These are phyloP conservation scores for Triops longicaudatus DNA, from an alignment of 1,140 invertebrate species.

Conservation along the genomic window DNA sequence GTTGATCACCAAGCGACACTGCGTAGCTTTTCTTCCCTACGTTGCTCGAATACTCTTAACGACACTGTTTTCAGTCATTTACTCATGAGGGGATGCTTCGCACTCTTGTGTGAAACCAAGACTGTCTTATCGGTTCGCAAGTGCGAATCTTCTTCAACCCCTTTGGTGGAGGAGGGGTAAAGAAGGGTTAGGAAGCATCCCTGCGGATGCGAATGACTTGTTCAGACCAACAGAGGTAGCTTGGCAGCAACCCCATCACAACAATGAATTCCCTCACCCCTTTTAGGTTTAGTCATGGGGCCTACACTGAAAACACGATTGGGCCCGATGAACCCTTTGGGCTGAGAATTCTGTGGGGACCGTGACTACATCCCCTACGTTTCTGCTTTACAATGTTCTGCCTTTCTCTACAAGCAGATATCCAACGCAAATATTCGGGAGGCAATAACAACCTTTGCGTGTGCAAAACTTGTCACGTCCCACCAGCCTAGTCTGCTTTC, in stretches of 20 bases:
- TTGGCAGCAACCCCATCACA: neutral
- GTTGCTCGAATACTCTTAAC: neutral
- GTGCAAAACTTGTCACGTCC: neutral
- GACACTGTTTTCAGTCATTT: neutral
- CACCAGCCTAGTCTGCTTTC: neutral
- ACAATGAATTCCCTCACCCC: neutral
- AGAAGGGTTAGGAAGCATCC: neutral
- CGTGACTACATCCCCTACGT: neutral
- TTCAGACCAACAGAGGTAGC: slow-evolving; percentile 1
- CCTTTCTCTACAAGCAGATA: neutral
- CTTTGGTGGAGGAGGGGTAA: neutral
- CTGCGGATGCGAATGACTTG: neutral
- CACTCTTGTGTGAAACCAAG: slow-evolving; percentile 11
- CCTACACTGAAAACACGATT: neutral
- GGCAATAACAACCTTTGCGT: slow-evolving; percentile 1
- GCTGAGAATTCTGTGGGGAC: neutral
- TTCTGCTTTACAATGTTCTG: neutral
- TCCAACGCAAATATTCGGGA: neutral
- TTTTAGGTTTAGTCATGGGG: neutral
- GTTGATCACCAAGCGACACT: neutral
- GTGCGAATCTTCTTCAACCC: slow-evolving; percentile 6
- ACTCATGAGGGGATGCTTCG: neutral
- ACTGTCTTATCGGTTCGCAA: neutral
- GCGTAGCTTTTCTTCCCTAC: neutral
- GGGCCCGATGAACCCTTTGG: neutral